Base-by-base conservation (phyloP, 2,888 invertebrate species). In the Ectemnius continuus region DNA sequence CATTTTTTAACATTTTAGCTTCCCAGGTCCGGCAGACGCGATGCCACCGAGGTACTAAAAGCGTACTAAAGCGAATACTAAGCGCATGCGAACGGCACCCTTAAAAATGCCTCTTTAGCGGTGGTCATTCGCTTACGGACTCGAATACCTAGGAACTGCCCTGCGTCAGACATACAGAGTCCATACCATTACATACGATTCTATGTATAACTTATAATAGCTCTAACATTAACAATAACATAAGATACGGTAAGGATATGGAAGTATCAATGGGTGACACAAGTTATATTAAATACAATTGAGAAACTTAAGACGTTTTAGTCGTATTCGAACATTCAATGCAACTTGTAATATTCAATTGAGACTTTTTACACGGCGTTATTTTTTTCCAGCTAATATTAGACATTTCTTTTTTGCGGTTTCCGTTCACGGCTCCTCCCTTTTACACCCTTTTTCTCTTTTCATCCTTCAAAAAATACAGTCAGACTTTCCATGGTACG, bases 11-110 rank as follows among this genome's bases (percentile, higher is more conserved):
- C 86, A 88, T 91, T 91, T 91, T 91, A 91, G 91, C 91, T 91
- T 90, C 90, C 91, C 91, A 90, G 91, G 91, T 88, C 91, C 90
- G 91, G 89, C 91, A 89, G 91, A 91, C 86, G 87, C 90, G 88
- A 91, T 91, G 89, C 91, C 90, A 88, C 89, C 91, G 85, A 91
- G 91, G 89, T 91, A 91, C 91, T 91, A 91, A 88, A 85, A 78
- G 65, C 80, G 80, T 85, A 84, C 78, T 82, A 85, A 80, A 79
- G 80, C 83, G 67, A 83, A 80, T 79, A 76, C 71, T 80, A 78
- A 83, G 84, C 82, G 82, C 80, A 79, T 79, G 82, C 80, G 77
- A 82, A 82, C 79, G 80, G 79, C 83, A 67, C 76, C 75, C 69
- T 71, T 73, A 71, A 73, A 77, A 76, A 81, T 75, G 70, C 75